Percentiles rank a stretch among this genome's conserved stretches.
Conservation (phyloP, 2,113 vertebrate genomes). For the Coryphaenoides rupestris region DNA sequence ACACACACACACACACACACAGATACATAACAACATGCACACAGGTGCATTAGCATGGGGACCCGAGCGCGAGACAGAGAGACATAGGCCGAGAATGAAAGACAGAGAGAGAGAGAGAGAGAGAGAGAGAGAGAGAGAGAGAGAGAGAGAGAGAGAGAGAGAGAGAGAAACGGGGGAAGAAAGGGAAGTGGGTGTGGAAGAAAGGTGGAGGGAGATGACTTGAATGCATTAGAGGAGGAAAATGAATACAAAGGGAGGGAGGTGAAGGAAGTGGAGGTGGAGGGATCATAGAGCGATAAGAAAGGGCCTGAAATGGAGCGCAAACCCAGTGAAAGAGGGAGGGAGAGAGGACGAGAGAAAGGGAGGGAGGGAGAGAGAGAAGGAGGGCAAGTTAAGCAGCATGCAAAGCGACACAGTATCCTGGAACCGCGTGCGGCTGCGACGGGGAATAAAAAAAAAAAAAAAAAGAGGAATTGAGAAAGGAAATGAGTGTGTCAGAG, state of each 20-base stretch:
- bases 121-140: slow-evolving; percentile 19
- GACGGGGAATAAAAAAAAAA: not conserved
- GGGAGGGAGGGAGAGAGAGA: slow-evolving; percentile 12
- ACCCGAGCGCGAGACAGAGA: slow-evolving; percentile 16
- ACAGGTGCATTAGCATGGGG: slow-evolving; percentile 53
- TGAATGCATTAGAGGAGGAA: too few species aligned
- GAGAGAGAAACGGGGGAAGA: slow-evolving; percentile 11
- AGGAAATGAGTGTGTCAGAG: not conserved
- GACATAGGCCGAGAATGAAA: not conserved
- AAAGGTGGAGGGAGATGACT: too few species aligned
- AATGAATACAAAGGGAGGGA: slow-evolving; percentile 1
- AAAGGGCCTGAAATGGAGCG: too few species aligned
- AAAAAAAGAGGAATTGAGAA: not conserved
- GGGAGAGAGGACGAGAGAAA: slow-evolving; percentile 7
- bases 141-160: slow-evolving; percentile 10
- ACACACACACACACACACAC: slow-evolving; percentile 11
- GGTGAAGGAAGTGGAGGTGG: not conserved
- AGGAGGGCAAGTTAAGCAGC: slow-evolving; percentile 27
- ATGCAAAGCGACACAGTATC: slow-evolving; percentile 25
- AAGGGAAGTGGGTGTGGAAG: slow-evolving; percentile 14
- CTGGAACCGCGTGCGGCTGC: not conserved
- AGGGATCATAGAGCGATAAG: too few species aligned
- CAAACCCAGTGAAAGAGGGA: not conserved
- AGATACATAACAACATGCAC: slow-evolving; percentile 15
- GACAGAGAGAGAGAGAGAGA: slow-evolving; percentile 16